Evolutionary conservation across 1,140 invertebrate genomes (phyloP).

Genomic region (Zaprionus camerounensis): DNA sequence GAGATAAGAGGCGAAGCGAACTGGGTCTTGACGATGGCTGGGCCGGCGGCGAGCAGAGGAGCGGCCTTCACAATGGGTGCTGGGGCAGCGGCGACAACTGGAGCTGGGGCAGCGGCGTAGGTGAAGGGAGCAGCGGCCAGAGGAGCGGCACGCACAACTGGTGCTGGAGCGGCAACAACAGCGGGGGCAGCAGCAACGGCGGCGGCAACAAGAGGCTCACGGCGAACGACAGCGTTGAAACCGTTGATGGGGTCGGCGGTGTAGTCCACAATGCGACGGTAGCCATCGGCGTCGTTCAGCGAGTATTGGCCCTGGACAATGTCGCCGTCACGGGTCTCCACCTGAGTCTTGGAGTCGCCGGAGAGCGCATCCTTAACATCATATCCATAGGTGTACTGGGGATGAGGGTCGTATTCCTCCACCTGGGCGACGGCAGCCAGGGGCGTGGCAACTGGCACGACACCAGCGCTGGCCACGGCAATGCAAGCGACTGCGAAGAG

Average conservation of each 20-base stretch:
- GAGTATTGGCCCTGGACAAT: slow-evolving; percentile 84
- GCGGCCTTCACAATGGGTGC: slow-evolving; percentile 42
- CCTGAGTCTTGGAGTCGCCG: slow-evolving; percentile 83
- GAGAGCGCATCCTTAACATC: slow-evolving; percentile 88
- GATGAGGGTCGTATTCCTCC: slow-evolving; percentile 87
- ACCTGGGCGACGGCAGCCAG: slow-evolving; percentile 83
- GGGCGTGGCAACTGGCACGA: slow-evolving; percentile 82
- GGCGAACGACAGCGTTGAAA: slow-evolving; percentile 84
- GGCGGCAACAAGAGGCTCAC: slow-evolving; percentile 80
- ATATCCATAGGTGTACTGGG: slow-evolving; percentile 89
- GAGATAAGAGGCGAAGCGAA: slow-evolving; percentile 76
- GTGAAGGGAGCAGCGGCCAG: slow-evolving; percentile 68
- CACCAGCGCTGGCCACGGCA: slow-evolving; percentile 75
- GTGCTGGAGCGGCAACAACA: slow-evolving; percentile 66
- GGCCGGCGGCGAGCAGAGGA: slow-evolving; percentile 50
- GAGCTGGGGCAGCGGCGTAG: slow-evolving; percentile 62
- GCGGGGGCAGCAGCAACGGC: slow-evolving; percentile 70
- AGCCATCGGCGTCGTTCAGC: slow-evolving; percentile 84
- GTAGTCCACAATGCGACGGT: slow-evolving; percentile 82
- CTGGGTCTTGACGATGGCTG: slow-evolving; percentile 74
- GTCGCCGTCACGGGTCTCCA: slow-evolving; percentile 84
- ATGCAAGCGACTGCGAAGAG: slow-evolving; percentile 75
- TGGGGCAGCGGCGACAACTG: slow-evolving; percentile 48
- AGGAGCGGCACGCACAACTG: slow-evolving; percentile 63
- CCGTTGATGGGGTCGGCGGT: slow-evolving; percentile 84